Percentiles rank a stretch among this genome's conserved stretches.
Evolutionary conservation across 1,140 invertebrate species (phyloP).

Genomic region (Metaphire vulgaris): DNA sequence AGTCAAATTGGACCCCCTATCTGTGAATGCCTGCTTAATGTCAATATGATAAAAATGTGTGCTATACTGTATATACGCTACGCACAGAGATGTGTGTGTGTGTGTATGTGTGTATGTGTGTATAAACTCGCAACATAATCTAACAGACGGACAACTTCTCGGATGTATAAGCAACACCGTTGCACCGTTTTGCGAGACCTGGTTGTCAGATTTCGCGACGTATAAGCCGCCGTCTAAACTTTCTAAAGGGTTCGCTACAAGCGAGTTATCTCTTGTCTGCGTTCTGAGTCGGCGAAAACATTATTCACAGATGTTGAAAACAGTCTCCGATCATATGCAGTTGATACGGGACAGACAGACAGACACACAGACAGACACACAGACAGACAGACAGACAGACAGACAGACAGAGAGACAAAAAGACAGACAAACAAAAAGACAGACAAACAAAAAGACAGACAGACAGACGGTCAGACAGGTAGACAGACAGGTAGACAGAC

Average conservation of each 20-base stretch:
- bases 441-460: background rate
- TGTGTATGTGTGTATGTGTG: no score
- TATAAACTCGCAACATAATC: no score
- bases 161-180: no score
- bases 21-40: no score
- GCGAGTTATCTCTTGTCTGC: background rate
- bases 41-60: no score
- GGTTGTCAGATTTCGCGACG: background rate
- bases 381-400: conserved; percentile 20
- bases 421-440: conserved; percentile 10
- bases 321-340: background rate
- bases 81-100: no score
- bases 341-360: background rate
- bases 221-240: background rate
- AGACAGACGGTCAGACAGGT: conserved; percentile 9
- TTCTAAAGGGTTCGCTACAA: background rate
- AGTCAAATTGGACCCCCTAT: no score
- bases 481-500: conserved; percentile 9
- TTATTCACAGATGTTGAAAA: background rate
- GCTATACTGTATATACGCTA: no score
- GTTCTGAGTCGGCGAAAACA: background rate
- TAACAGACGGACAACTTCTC: no score
- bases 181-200: no score
- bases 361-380: conserved; percentile 15
- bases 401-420: conserved; percentile 6